Percentiles rank a stretch among this genome's conserved stretches.
phyloP scores from a whole-genome alignment of 1,140 invertebrate genomes.

The Portunus trituberculatus region DNA sequence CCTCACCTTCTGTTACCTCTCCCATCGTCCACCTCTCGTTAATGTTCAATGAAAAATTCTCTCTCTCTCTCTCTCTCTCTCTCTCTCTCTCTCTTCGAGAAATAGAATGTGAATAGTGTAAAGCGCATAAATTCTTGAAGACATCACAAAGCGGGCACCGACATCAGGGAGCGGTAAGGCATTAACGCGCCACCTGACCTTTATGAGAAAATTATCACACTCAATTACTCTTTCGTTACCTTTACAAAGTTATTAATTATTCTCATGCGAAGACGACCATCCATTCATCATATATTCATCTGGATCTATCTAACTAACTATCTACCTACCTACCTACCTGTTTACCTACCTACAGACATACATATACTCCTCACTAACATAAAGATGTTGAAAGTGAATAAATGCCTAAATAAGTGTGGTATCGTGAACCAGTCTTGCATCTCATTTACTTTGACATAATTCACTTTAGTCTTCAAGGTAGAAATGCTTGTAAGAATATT shows the following conservation, averaged over 20 bases:
- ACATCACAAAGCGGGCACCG: not conserved
- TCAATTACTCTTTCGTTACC: slow-evolving; percentile 12
- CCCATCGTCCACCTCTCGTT: not conserved
- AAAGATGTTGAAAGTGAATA: too few relatives aligned
- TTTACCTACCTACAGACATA: too few relatives aligned
- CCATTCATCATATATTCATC: not conserved
- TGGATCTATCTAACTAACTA: too few relatives aligned
- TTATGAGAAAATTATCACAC: not conserved
- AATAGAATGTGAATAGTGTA: not conserved
- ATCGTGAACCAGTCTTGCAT: too few relatives aligned
- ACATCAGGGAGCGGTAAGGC: not conserved
- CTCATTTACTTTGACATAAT: too few relatives aligned
- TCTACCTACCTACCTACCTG: too few relatives aligned
- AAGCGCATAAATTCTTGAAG: not conserved
- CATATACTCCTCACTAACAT: too few relatives aligned
- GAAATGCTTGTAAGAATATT: too few relatives aligned
- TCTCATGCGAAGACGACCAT: not conserved
- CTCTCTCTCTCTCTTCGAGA: not conserved
- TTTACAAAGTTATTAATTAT: slow-evolving; percentile 6
- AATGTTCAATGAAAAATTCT: not conserved
- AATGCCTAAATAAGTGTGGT: too few relatives aligned
- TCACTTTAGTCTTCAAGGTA: too few relatives aligned
- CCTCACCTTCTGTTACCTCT: not conserved
- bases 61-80: not conserved
- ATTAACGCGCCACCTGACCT: not conserved